Evolutionary conservation across 92 coral and sea anemone species (phyloP), one percentile per base, ranked within the genome.

Genomic region (Nematostella vectensis): DNA sequence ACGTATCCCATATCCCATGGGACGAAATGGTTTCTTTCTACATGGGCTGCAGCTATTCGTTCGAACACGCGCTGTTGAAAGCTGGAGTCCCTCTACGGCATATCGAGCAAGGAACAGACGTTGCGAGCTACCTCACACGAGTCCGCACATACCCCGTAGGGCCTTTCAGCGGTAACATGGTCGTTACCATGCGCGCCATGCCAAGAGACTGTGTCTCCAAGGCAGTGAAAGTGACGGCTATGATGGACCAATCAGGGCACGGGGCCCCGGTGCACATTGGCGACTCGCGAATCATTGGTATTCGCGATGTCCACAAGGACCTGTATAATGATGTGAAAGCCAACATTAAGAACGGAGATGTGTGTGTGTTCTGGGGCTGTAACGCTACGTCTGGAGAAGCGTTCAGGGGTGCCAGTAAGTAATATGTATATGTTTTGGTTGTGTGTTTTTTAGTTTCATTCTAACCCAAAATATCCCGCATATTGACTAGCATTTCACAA

Each of bases 181-280:
- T 67, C 2, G 74, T 67, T 1, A 43, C 74, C n/a, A 55, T 67
- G 64, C 48, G 74, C 20, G 20, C 74, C 9, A 55, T 67, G 36
- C 56, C 55, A 43, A 10, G 1, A 3, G 21, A 45, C 10, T 64
- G 20, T 1, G 1, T 67, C 8, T 56, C 55, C 28, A 55, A 17
- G 25, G 50, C 59, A 22, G 58, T 67, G 15, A 57, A 56, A 22
- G 57, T 62, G 9, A 67, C 74, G 0, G 30, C 48, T 29, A 20
- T 22, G 28, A 29, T 67, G 17, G 65, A 57, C 29, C 49, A 57
- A 36, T 4, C 13, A 33, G 36, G 31, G 18, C 74, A 67, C 49
- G 74, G 74, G 8, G 74, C 74, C 2, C 74, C 74, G 10, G 30
- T 67, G 25, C 74, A 67, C 22, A 67, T 67, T 18, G 74, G 74